Percentiles rank a stretch among this genome's conserved stretches.
Evolutionary conservation across 2,797 vertebrate species (phyloP).

Genomic region (Acridotheres tristis): DNA sequence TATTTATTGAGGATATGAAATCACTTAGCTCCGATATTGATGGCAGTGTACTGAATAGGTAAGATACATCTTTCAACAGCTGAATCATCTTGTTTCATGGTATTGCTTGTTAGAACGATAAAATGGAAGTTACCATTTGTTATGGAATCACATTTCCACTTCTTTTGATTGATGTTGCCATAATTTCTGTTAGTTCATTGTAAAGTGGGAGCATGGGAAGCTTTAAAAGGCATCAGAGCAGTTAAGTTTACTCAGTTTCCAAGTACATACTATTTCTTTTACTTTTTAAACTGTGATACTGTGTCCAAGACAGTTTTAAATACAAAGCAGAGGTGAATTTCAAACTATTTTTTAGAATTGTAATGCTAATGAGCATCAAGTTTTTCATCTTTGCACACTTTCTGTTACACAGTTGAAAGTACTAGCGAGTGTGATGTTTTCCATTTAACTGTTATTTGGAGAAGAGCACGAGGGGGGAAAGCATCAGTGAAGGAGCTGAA

Average conservation of each 20-base stretch:
- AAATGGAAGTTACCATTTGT: background rate
- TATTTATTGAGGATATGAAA: background rate
- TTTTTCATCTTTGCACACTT: background rate
- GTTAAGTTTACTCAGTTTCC: background rate
- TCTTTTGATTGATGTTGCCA: background rate
- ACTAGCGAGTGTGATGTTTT: background rate
- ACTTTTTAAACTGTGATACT: background rate
- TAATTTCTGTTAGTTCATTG: background rate
- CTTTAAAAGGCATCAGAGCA: background rate
- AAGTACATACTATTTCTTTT: background rate
- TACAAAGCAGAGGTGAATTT: background rate
- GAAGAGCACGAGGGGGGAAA: background rate
- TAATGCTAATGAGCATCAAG: background rate
- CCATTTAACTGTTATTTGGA: background rate
- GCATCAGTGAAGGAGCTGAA: background rate
- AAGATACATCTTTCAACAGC: background rate
- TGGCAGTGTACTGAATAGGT: background rate
- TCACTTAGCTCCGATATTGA: background rate
- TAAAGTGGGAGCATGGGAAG: accelerated
- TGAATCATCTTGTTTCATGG: background rate
- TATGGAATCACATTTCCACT: background rate
- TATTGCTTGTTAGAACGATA: background rate
- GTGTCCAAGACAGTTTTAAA: background rate
- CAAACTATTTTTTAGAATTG: background rate
- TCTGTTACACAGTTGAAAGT: background rate